phyloP scores from a whole-genome alignment of 2,888 invertebrate genomes.

The Aphrophora alni region DNA sequence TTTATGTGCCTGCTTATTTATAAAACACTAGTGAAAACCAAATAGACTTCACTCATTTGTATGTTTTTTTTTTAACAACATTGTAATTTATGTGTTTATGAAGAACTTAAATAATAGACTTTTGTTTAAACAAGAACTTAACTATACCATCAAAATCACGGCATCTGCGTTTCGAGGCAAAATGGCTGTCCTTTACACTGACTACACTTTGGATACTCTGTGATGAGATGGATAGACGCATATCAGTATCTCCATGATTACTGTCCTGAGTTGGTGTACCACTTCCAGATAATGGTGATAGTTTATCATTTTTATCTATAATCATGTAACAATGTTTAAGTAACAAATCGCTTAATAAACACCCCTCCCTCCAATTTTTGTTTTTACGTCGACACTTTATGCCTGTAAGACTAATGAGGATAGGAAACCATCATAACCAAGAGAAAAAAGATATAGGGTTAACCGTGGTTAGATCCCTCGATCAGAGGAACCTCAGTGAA shows the following conservation, averaged over 20 bases:
- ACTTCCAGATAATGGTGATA: constrained; percentile 57
- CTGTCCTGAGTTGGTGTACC: constrained; percentile 66
- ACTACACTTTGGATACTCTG: constrained; percentile 64
- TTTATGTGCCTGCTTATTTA: too few relatives aligned
- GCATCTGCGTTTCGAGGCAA: constrained; percentile 44
- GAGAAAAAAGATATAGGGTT: too few relatives aligned
- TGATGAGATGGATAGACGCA: constrained; percentile 60
- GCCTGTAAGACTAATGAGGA: too few relatives aligned
- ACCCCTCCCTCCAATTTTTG: too few relatives aligned
- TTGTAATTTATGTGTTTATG: too few relatives aligned
- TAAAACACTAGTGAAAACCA: constrained; percentile 30
- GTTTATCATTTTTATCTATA: neutral
- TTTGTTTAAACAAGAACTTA: too few relatives aligned
- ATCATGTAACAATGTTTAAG: neutral
- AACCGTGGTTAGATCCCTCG: too few relatives aligned
- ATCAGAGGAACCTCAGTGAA: too few relatives aligned
- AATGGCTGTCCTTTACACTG: constrained; percentile 43
- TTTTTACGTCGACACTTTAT: too few relatives aligned
- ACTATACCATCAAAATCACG: constrained; percentile 85
- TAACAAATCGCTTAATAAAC: too few relatives aligned
- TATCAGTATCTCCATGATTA: constrained; percentile 64
- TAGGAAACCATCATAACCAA: too few relatives aligned
- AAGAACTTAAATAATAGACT: too few relatives aligned
- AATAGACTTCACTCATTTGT: neutral
- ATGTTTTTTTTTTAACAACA: neutral